These are phyloP conservation scores for Homarus gammarus DNA, from an alignment of 2,888 invertebrate genomes.

Conservation along the genomic window DNA sequence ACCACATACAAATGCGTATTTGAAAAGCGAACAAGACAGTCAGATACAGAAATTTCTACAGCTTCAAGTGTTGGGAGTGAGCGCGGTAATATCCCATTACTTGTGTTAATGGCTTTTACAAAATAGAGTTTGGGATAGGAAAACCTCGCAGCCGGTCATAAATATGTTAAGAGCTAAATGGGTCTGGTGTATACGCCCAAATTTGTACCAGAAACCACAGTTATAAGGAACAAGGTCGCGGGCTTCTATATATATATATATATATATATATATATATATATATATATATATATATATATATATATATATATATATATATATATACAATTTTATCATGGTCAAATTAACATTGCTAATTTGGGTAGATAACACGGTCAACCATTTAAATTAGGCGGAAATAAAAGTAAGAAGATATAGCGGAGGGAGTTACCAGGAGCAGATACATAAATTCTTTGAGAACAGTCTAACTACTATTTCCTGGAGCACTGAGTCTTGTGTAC, in stretches of 20 bases:
- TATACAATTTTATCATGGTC: too few relatives aligned
- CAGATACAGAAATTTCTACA: slow-evolving; percentile 21
- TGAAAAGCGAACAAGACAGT: slow-evolving; percentile 31
- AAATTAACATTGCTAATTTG: too few relatives aligned
- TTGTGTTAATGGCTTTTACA: slow-evolving; percentile 46
- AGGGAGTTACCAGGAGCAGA: too few relatives aligned
- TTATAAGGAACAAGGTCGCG: neutral
- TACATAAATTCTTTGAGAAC: too few relatives aligned
- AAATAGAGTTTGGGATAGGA: slow-evolving; percentile 47
- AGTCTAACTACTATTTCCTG: too few relatives aligned
- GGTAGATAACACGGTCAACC: too few relatives aligned
- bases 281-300: slow-evolving; percentile 26
- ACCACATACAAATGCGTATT: slow-evolving; percentile 24
- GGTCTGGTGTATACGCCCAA: slow-evolving; percentile 9
- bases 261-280: slow-evolving; percentile 20
- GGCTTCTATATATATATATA: neutral
- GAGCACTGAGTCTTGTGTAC: too few relatives aligned
- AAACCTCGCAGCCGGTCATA: slow-evolving; percentile 32
- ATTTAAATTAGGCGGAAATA: too few relatives aligned
- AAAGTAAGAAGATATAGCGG: too few relatives aligned
- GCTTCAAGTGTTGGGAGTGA: slow-evolving; percentile 41
- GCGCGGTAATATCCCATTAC: slow-evolving; percentile 45
- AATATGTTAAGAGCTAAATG: slow-evolving; percentile 37
- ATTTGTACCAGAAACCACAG: slow-evolving; percentile 6
- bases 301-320: slow-evolving; percentile 20